Percentiles rank a stretch among this genome's conserved stretches.
Conservation (phyloP, 2,797 vertebrate genomes). For the Sciurus vulgaris region DNA sequence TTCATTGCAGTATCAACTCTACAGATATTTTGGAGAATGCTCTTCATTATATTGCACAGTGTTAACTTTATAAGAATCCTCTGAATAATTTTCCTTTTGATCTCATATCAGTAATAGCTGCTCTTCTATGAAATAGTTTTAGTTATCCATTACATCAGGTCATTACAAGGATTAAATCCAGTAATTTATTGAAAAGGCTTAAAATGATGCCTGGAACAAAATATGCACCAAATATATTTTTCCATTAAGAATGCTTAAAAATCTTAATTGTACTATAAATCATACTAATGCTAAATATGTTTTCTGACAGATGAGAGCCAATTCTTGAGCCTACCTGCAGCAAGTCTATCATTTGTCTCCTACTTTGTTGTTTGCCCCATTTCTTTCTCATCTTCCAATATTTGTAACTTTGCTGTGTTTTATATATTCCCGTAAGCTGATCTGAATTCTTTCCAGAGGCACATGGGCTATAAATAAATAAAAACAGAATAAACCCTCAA, state of each 20-base stretch:
- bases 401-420: not conserved
- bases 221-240: not conserved
- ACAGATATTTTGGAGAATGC: not conserved
- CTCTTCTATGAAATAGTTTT: not conserved
- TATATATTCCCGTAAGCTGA: not conserved
- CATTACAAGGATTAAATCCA: constrained; percentile 42
- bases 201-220: not conserved
- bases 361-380: not conserved
- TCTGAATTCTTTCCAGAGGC: not conserved
- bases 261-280: not conserved
- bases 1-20: not conserved
- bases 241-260: not conserved
- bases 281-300: not conserved
- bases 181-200: constrained; percentile 13
- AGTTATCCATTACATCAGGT: not conserved
- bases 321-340: not conserved
- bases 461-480: constrained; percentile 27
- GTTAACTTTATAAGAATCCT: not conserved
- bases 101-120: not conserved
- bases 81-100: constrained; percentile 25
- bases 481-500: constrained; percentile 23
- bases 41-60: not conserved
- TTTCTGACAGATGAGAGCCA: not conserved
- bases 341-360: not conserved
- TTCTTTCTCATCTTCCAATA: not conserved